phyloP scores from a whole-genome alignment of 2,797 vertebrate genomes.

The Cheracebus regulus region DNA sequence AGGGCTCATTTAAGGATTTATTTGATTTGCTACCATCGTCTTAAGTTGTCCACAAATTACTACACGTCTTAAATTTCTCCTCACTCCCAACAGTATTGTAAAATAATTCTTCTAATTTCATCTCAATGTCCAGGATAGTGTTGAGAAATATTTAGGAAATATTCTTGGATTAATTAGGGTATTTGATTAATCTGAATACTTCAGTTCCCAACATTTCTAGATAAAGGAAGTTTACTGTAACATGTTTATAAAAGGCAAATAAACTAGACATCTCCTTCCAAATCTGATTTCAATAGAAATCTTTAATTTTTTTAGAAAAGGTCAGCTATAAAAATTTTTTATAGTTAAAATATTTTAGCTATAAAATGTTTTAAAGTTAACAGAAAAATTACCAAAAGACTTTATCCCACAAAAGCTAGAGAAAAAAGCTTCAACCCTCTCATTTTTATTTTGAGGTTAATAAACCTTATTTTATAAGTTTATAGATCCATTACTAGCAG shows the following conservation, averaged over 20 bases:
- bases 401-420: background rate
- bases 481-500: background rate
- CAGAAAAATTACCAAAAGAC: background rate
- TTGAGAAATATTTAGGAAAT: slow-evolving; percentile 25
- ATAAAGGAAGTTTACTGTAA: background rate
- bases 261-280: background rate
- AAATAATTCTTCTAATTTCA: background rate
- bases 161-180: background rate
- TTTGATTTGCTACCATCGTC: background rate
- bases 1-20: background rate
- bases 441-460: slow-evolving; percentile 33
- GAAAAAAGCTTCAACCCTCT: background rate
- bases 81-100: background rate
- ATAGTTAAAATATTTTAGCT: background rate
- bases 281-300: slow-evolving; percentile 11
- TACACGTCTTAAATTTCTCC: background rate
- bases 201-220: background rate
- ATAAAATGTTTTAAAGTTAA: slow-evolving; percentile 41
- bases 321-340: background rate
- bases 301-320: background rate
- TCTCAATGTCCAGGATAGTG: background rate
- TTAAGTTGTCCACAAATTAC: background rate
- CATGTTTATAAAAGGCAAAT: background rate
- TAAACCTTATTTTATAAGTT: background rate
- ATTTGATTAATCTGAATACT: background rate